phyloP scores from a whole-genome alignment of 2,888 invertebrate genomes.

The Pseudanteris insignis region DNA sequence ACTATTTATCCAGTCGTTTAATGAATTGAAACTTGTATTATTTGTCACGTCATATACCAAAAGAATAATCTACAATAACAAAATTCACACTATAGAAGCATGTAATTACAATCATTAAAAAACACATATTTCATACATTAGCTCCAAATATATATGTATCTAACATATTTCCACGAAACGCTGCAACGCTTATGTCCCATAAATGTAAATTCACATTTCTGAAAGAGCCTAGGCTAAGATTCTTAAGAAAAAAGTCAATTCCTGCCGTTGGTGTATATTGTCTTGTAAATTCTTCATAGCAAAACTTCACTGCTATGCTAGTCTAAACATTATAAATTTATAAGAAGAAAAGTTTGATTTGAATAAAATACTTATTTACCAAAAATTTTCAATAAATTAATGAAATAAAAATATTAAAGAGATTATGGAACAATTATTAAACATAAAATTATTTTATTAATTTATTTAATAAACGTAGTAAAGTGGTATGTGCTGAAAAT shows the following conservation, averaged over 20 bases:
- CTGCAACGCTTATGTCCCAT: slow-evolving; percentile 86
- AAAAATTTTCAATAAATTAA: too few species aligned
- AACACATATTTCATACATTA: slow-evolving; percentile 69
- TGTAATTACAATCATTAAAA: background rate
- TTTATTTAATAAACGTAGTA: too few species aligned
- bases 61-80: slow-evolving; percentile 73
- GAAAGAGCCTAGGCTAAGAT: slow-evolving; percentile 70
- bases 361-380: too few species aligned
- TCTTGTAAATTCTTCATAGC: slow-evolving; percentile 74
- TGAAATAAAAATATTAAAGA: background rate
- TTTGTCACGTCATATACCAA: slow-evolving; percentile 88
- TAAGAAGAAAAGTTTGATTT: too few species aligned
- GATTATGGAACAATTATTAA: too few species aligned
- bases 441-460: too few species aligned
- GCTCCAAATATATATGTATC: slow-evolving; percentile 77
- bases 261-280: slow-evolving; percentile 75
- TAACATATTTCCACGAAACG: slow-evolving; percentile 80
- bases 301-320: slow-evolving; percentile 73
- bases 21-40: slow-evolving; percentile 79
- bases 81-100: background rate
- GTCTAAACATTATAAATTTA: too few species aligned
- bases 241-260: slow-evolving; percentile 77
- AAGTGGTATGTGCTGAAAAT: too few species aligned
- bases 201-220: slow-evolving; percentile 77
- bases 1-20: slow-evolving; percentile 76